Conservation (phyloP, 2,113 vertebrate genomes). For the Nyctibius bracteatus region DNA sequence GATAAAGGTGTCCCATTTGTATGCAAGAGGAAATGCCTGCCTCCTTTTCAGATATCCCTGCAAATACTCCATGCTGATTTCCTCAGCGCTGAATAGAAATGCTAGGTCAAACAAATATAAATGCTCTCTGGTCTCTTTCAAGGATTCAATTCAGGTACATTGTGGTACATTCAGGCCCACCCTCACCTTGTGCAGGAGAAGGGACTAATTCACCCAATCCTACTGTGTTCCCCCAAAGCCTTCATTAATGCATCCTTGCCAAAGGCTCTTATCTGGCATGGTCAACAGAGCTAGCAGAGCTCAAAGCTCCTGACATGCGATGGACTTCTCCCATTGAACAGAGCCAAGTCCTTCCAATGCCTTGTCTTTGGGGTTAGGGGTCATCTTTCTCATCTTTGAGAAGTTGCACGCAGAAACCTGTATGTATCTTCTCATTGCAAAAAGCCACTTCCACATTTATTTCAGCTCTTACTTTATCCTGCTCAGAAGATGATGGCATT, state of each 20-base stretch:
- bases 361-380: not conserved
- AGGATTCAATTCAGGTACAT: not conserved
- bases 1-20: slow-evolving; percentile 75
- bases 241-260: not conserved
- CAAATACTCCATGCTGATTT: slow-evolving; percentile 63
- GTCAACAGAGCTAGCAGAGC: not conserved
- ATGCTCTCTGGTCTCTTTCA: not conserved
- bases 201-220: not conserved
- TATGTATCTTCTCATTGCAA: not conserved
- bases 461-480: not conserved
- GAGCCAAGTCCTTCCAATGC: not conserved
- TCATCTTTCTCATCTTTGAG: not conserved
- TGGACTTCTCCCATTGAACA: not conserved
- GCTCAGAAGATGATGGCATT: not conserved
- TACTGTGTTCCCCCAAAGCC: not conserved
- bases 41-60: slow-evolving; percentile 71
- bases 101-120: not conserved
- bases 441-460: not conserved
- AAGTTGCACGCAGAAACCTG: not conserved
- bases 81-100: not conserved
- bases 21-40: slow-evolving; percentile 72
- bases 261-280: not conserved
- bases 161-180: not conserved
- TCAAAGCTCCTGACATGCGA: not conserved
- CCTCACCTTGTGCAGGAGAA: not conserved